A percentile compares a stretch with the other conserved stretches of the same genome.
phyloP scores from a whole-genome alignment of 2,797 vertebrate genomes.

The Parauchenoglanis ngamensis region DNA sequence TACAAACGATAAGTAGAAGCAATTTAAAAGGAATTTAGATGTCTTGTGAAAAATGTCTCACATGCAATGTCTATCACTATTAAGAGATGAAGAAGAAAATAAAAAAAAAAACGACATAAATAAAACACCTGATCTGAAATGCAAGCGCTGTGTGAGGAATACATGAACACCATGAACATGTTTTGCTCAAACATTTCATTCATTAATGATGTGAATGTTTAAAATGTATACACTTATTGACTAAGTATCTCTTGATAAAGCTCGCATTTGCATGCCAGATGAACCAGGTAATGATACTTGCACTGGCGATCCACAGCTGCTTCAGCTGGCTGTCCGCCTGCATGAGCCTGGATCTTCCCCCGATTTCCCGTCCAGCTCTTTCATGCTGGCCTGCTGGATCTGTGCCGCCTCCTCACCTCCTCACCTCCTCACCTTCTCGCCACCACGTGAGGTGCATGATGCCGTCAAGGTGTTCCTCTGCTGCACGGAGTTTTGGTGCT shows the following conservation, averaged over 20 bases:
- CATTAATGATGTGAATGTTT: background rate
- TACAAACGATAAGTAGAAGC: background rate
- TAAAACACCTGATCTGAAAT: background rate
- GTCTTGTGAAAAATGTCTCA: background rate
- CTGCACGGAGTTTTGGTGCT: background rate
- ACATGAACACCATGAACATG: background rate
- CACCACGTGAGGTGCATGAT: background rate
- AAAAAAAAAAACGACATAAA: background rate
- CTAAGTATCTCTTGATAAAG: background rate
- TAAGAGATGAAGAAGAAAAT: background rate
- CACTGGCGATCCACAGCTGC: constrained; percentile 8
- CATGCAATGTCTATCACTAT: background rate
- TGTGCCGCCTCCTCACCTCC: constrained; percentile 14
- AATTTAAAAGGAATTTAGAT: background rate
- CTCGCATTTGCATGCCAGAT: background rate
- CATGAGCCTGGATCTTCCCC: constrained; percentile 16
- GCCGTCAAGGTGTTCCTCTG: background rate
- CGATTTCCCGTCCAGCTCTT: constrained; percentile 12
- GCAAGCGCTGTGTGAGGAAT: background rate
- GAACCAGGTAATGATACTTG: constrained; percentile 20
- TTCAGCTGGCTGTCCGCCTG: constrained; percentile 33
- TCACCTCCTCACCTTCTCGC: background rate
- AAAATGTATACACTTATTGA: background rate
- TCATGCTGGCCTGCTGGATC: constrained; percentile 25
- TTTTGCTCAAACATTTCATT: background rate